Conservation (phyloP, 1,140 invertebrate genomes). For the Drosophila littoralis region DNA sequence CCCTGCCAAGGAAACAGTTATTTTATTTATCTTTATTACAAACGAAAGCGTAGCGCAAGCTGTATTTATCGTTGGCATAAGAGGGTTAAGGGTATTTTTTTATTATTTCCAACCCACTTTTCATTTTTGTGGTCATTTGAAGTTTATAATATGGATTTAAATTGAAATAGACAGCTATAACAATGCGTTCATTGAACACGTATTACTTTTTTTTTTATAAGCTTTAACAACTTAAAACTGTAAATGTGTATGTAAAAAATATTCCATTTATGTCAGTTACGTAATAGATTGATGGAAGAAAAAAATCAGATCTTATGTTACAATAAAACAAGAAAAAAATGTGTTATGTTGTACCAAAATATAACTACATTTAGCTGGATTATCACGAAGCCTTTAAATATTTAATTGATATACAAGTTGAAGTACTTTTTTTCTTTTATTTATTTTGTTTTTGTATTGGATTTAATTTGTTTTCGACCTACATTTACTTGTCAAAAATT, state of each 20-base stretch:
- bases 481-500: slow-evolving; percentile 30
- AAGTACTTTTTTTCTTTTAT: not conserved
- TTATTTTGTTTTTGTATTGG: not conserved
- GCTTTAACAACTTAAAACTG: not conserved
- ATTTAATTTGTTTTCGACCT: slow-evolving; percentile 31
- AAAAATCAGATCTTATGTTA: not conserved
- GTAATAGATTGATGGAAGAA: not conserved
- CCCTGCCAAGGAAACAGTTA: no score
- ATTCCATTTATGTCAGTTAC: not conserved
- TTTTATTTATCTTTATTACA: no score
- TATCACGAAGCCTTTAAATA: not conserved
- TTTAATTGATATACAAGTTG: not conserved
- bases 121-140: not conserved
- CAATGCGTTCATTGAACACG: not conserved
- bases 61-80: no score
- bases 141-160: not conserved
- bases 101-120: not conserved
- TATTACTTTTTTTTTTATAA: slow-evolving; percentile 2
- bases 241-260: not conserved
- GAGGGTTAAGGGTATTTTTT: no score
- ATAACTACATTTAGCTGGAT: not conserved
- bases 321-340: not conserved
- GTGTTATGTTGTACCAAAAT: not conserved
- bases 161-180: not conserved
- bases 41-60: no score